Base-by-base conservation (phyloP, 2,888 invertebrate genomes). In the Agelastica alni region DNA sequence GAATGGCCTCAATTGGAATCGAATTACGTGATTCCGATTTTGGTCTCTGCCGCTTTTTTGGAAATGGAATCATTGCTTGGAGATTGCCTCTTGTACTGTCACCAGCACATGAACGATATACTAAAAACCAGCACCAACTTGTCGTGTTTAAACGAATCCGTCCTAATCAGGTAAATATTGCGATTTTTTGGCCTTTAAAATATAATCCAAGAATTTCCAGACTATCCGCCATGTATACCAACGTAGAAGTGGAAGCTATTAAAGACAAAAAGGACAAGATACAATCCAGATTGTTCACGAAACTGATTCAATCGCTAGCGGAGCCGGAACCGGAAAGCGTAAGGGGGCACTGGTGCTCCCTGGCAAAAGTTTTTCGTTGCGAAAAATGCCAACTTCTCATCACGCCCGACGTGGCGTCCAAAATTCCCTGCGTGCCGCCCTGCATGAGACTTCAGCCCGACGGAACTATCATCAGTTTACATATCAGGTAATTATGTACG, bases 21-120 rank as follows among this genome's bases (percentile, higher is more conserved):
- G 0, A 85, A 83, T 68, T 95, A 93, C 75, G 96, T 95, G 1
- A 85, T 96, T 47, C 95, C 96, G 0, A 90, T 97, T 46, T 81
- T 96, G 56, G 93, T 96, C 0, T 96, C 96, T 0, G 96, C 96
- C 0, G 93, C 94, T 22, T 97, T 96, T 74, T 79, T 97, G 17
- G 89, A 94, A 83, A 96, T 96, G 96, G 91, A 94, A 67, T 89
- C 91, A 1, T 78, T 96, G 44, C 82, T 95, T 2, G 84, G 91
- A 63, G 91, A 91, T 73, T 96, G 96, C 62, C 79, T 96, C 46
- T 81, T 86, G 34, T 96, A 85, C 78, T 93, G 94, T 67, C 93
- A 93, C 72, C 83, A 86, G 17, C 88, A 93, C 72, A 86, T 96
- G 81, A 90, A 87, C 65, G 91, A 93, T 55, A 89, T 96, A 45